Conservation (phyloP, 2,888 invertebrate genomes). For the Cosmorhoe ocellata region DNA sequence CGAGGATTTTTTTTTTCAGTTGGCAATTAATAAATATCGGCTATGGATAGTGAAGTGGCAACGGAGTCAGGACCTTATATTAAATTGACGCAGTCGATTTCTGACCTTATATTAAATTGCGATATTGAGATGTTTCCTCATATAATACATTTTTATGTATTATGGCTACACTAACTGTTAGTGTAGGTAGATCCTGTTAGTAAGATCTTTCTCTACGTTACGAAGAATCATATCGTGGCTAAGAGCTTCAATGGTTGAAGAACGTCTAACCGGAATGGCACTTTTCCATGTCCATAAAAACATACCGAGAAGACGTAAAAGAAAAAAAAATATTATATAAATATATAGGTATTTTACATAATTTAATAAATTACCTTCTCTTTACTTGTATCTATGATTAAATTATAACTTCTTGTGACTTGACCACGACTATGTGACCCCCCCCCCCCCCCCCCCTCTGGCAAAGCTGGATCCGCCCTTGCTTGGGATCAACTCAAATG, state of each 20-base stretch:
- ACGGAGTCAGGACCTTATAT: conserved; percentile 2
- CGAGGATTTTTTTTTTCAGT: too few species aligned
- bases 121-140: not conserved
- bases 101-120: conserved; percentile 4
- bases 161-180: not conserved
- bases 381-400: too few species aligned
- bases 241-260: conserved; percentile 4
- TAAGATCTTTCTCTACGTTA: conserved; percentile 1
- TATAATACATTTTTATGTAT: conserved; percentile 5
- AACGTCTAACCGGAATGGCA: conserved; percentile 5
- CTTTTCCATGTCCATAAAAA: conserved; percentile 1
- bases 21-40: too few species aligned
- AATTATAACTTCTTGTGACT: too few species aligned
- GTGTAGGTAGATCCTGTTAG: conserved; percentile 1
- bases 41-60: conserved; percentile 3
- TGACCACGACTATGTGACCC: too few species aligned
- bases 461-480: too few species aligned
- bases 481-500: too few species aligned
- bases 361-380: too few species aligned
- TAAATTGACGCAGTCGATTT: conserved; percentile 7
- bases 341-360: not conserved
- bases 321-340: not conserved
- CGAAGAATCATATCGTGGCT: conserved; percentile 1
- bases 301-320: not conserved
- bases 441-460: too few species aligned